A percentile compares a stretch with the other conserved stretches of the same genome.
phyloP scores from a whole-genome alignment of 53 echinoderm and acorn worm genomes.

The Crossaster papposus region DNA sequence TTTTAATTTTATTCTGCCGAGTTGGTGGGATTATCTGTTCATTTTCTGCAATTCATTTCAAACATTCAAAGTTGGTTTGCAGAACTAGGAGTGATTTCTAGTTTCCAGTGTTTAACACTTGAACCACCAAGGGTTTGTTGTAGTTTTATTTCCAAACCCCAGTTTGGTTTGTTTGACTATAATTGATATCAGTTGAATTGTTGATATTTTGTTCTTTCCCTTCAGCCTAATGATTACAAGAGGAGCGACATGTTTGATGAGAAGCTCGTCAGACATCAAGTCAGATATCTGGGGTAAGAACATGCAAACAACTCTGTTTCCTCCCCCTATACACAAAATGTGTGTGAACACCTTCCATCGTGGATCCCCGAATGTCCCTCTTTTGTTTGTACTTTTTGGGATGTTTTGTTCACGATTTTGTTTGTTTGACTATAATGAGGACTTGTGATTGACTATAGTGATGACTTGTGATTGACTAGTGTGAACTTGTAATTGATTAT shows the following conservation, averaged over 20 bases:
- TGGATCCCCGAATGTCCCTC: too few species aligned
- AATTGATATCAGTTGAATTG: not conserved
- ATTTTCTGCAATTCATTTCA: not conserved
- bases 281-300: conserved; percentile 93
- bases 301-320: not conserved
- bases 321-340: not conserved
- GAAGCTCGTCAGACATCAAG: conserved; percentile 90
- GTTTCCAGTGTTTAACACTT: not conserved
- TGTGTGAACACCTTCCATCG: too few species aligned
- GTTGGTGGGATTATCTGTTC: not conserved
- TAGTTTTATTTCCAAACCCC: not conserved
- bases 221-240: conserved; percentile 95
- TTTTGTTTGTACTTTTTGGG: too few species aligned
- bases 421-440: too few species aligned
- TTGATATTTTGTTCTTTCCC: not conserved
- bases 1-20: not conserved
- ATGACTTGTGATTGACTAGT: too few species aligned
- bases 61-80: not conserved
- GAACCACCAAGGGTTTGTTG: not conserved
- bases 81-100: not conserved
- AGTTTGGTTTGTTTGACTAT: not conserved
- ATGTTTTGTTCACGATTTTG: too few species aligned
- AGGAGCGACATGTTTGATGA: conserved; percentile 73
- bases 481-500: too few species aligned
- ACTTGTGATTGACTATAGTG: too few species aligned